Conservation (phyloP, 2,888 invertebrate species). For the Hydroisotoma schaefferi region DNA sequence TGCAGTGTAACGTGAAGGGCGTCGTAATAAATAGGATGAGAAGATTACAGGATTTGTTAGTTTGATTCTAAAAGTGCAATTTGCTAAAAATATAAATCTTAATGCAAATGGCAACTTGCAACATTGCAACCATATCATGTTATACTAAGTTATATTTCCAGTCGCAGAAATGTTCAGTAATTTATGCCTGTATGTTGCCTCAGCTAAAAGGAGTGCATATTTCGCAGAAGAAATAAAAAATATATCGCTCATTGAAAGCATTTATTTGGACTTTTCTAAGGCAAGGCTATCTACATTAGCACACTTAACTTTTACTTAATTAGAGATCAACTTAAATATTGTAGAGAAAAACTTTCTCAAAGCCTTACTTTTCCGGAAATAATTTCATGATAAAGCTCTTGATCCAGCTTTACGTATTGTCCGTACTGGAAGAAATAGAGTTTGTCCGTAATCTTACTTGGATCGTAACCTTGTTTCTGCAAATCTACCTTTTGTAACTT, state of each 20-base stretch:
- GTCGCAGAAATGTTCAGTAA: no score
- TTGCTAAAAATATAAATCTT: no score
- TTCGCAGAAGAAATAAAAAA: background rate
- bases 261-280: background rate
- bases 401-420: conserved; percentile 67
- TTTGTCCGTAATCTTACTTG: conserved; percentile 62
- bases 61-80: no score
- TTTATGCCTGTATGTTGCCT: no score
- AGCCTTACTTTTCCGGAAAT: conserved; percentile 30
- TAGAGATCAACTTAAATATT: background rate
- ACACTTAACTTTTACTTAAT: background rate
- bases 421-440: conserved; percentile 69
- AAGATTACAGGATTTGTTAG: no score
- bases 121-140: no score
- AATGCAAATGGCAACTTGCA: no score
- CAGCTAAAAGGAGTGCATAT: no score
- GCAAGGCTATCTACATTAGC: background rate
- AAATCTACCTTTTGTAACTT: conserved; percentile 87
- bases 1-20: no score
- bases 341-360: conserved; percentile 1
- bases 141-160: no score
- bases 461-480: conserved; percentile 77
- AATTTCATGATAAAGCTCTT: conserved; percentile 23
- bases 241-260: background rate
- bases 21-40: no score